These are phyloP conservation scores for Globicephala melas DNA, from an alignment of 2,113 vertebrate species.

Conservation along the genomic window DNA sequence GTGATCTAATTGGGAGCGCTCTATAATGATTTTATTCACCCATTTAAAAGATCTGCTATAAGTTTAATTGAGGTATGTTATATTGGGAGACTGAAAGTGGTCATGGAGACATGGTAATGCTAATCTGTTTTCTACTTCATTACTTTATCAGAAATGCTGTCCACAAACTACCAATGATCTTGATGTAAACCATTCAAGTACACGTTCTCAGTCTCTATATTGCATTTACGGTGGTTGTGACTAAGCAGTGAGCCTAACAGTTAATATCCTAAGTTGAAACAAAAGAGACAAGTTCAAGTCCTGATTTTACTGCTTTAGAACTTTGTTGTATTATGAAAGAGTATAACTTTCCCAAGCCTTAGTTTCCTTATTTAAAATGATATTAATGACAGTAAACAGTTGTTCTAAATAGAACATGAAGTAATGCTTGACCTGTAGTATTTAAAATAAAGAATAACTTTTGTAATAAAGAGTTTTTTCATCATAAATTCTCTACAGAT, in stretches of 20 bases:
- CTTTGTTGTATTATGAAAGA: not conserved
- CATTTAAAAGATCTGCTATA: not conserved
- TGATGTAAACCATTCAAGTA: not conserved
- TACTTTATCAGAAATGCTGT: not conserved
- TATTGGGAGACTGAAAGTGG: not conserved
- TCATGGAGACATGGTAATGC: not conserved
- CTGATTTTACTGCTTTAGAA: not conserved
- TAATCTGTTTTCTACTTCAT: not conserved
- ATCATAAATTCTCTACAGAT: not conserved
- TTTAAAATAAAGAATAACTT: not conserved
- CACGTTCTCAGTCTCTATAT: rapidly evolving
- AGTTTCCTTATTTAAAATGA: not conserved
- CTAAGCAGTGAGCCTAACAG: not conserved
- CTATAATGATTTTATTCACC: not conserved
- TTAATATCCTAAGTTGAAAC: not conserved
- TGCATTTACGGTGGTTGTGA: not conserved
- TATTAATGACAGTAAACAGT: not conserved
- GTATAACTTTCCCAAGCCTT: not conserved
- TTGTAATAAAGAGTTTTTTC: not conserved
- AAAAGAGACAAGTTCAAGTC: not conserved
- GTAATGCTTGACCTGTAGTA: not conserved
- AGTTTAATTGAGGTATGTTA: not conserved
- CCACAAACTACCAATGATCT: not conserved
- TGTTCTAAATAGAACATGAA: not conserved
- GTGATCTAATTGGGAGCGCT: not conserved